These are phyloP conservation scores for Macaca nemestrina DNA, from an alignment of 2,113 vertebrate species.

Conservation along the genomic window DNA sequence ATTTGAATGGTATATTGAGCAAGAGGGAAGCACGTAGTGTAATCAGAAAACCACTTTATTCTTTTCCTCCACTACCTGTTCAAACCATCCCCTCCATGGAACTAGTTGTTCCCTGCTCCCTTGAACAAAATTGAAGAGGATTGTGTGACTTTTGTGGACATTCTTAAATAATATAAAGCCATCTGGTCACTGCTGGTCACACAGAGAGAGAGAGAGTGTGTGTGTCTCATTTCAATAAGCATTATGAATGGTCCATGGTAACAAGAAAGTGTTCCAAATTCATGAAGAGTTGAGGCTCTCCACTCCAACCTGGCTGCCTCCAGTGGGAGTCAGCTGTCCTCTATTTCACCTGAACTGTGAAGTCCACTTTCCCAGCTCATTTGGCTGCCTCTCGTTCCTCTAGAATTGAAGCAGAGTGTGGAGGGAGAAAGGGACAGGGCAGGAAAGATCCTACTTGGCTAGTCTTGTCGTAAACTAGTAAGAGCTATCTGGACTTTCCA, in stretches of 20 bases:
- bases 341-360: neutral
- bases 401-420: neutral
- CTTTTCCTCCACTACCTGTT: neutral
- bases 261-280: neutral
- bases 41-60: neutral
- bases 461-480: neutral
- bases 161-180: neutral
- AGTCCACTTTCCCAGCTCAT: neutral
- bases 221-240: neutral
- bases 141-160: neutral
- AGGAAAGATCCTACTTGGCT: neutral
- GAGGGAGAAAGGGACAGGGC: neutral
- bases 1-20: neutral
- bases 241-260: neutral
- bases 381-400: neutral
- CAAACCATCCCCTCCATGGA: neutral
- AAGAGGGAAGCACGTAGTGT: neutral
- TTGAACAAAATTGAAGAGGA: neutral
- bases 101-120: neutral
- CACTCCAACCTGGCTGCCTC: neutral
- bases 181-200: neutral
- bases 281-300: neutral
- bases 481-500: neutral
- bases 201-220: neutral
- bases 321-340: neutral